phyloP scores from a whole-genome alignment of 2,113 vertebrate genomes.

The Cochlearius cochlearius region DNA sequence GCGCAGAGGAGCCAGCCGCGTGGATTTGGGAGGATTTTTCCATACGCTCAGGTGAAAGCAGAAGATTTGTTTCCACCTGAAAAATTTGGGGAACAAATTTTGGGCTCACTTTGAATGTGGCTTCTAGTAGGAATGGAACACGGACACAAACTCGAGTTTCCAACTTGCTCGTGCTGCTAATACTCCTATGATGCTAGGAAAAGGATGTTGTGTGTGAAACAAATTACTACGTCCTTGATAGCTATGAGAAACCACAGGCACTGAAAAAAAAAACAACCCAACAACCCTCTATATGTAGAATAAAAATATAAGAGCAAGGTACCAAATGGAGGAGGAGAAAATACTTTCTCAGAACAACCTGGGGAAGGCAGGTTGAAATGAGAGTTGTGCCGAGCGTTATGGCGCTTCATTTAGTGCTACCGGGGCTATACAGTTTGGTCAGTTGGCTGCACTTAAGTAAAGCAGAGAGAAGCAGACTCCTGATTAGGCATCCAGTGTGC shows the following conservation, averaged over 20 bases:
- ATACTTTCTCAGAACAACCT: not conserved
- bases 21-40: not conserved
- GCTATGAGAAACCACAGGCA: not conserved
- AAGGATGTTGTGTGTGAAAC: not conserved
- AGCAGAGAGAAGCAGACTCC: not conserved
- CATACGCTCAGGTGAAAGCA: not conserved
- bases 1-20: not conserved
- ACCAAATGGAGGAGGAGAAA: not conserved
- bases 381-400: not conserved
- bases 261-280: not conserved
- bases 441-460: not conserved
- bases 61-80: not conserved
- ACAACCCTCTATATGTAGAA: rapidly evolving
- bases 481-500: not conserved
- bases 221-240: not conserved
- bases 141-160: not conserved
- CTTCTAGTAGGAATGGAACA: not conserved
- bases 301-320: not conserved
- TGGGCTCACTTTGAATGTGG: not conserved
- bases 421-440: not conserved
- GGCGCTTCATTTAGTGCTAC: not conserved
- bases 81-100: not conserved
- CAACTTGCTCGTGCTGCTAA: not conserved
- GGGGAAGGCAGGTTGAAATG: not conserved
- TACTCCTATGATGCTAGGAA: not conserved